phyloP scores from a whole-genome alignment of 2,113 vertebrate species.

The Salvelinus fontinalis region DNA sequence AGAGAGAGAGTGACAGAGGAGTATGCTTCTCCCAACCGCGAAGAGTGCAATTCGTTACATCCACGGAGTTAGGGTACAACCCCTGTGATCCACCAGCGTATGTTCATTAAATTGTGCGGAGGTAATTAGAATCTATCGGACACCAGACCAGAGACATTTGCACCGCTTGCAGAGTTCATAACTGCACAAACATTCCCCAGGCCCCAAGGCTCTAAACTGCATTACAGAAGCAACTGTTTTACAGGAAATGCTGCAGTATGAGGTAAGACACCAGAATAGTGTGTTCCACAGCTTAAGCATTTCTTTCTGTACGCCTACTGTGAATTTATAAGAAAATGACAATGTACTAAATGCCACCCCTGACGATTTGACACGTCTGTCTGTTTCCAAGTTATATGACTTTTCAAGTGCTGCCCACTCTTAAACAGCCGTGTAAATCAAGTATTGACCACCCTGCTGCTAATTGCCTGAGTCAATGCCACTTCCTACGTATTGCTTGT shows the following conservation, averaged over 20 bases:
- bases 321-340: background rate
- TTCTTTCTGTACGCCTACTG: background rate
- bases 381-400: background rate
- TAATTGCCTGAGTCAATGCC: background rate
- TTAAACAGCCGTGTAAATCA: background rate
- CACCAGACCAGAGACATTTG: constrained; percentile 55
- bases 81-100: constrained; percentile 53
- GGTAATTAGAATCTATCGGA: constrained; percentile 69
- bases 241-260: background rate
- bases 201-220: too few relatives aligned
- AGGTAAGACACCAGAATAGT: background rate
- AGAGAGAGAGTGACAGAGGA: background rate
- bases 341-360: too few relatives aligned
- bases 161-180: constrained; percentile 48
- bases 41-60: constrained; percentile 57
- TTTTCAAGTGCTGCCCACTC: background rate
- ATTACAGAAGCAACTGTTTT: too few relatives aligned
- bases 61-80: constrained; percentile 44
- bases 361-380: background rate
- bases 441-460: background rate
- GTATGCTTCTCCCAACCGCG: constrained; percentile 38
- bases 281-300: background rate
- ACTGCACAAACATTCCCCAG: too few relatives aligned
- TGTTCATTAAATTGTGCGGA: constrained; percentile 66
- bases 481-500: background rate